Evolutionary conservation across 1,140 invertebrate genomes (phyloP).

Genomic region (Aphelenchoides fujianensis): DNA sequence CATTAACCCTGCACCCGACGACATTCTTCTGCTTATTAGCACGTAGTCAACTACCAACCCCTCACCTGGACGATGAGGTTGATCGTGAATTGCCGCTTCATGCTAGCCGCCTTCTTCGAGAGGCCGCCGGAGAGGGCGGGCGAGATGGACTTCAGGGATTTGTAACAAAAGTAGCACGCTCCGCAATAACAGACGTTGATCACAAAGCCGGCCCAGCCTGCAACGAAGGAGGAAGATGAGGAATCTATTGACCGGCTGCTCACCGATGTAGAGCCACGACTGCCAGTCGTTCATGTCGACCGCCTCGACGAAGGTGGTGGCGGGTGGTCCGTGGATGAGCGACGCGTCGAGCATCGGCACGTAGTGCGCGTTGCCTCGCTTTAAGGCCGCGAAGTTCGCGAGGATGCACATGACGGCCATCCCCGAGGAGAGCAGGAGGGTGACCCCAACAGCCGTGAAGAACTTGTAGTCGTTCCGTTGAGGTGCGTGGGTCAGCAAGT

Average conservation of each 20-base stretch:
- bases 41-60: no score
- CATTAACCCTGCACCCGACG: no score
- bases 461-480: background rate
- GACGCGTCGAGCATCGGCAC: background rate
- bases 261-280: background rate
- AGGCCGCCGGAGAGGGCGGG: background rate
- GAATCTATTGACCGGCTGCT: no score
- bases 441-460: background rate
- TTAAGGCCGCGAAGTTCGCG: background rate
- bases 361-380: background rate
- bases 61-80: conserved; percentile 1
- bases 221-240: no score
- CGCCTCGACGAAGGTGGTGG: background rate
- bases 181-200: conserved; percentile 8
- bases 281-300: background rate
- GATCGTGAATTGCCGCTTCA: background rate
- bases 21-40: no score
- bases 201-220: conserved; percentile 2
- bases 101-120: background rate
- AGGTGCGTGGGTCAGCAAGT: background rate
- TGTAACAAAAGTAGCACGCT: background rate
- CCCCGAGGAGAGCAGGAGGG: background rate
- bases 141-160: background rate
- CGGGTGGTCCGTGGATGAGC: background rate
- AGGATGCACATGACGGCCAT: background rate